Conservation (phyloP, 2,797 vertebrate species). For the Dipus sagitta region DNA sequence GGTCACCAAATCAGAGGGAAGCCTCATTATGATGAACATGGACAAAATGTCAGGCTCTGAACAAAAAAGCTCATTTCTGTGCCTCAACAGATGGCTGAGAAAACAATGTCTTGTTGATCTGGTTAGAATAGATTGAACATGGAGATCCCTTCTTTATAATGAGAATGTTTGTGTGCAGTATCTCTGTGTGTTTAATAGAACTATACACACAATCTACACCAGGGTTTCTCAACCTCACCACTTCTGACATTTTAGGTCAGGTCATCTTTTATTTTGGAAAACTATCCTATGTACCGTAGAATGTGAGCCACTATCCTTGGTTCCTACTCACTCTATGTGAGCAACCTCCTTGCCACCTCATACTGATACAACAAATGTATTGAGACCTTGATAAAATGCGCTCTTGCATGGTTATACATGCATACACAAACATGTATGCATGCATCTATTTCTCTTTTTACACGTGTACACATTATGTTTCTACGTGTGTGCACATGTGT, state of each 20-base stretch:
- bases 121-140: slow-evolving; percentile 57
- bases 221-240: background rate
- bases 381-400: background rate
- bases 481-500: background rate
- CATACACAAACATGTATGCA: background rate
- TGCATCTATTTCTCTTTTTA: background rate
- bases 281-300: background rate
- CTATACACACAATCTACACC: background rate
- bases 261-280: background rate
- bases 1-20: slow-evolving; percentile 60
- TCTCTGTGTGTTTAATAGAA: background rate
- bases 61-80: slow-evolving; percentile 59
- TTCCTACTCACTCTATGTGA: background rate
- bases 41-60: slow-evolving; percentile 53
- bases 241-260: background rate
- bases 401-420: background rate
- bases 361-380: background rate
- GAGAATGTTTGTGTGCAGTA: background rate
- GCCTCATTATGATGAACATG: slow-evolving; percentile 66
- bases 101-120: slow-evolving; percentile 70
- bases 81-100: slow-evolving; percentile 67
- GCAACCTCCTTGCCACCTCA: background rate
- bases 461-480: too few species aligned
- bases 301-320: background rate
- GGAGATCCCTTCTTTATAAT: slow-evolving; percentile 12